Evolutionary conservation across 1,140 invertebrate genomes (phyloP).

Genomic region (Bactericera cockerelli): DNA sequence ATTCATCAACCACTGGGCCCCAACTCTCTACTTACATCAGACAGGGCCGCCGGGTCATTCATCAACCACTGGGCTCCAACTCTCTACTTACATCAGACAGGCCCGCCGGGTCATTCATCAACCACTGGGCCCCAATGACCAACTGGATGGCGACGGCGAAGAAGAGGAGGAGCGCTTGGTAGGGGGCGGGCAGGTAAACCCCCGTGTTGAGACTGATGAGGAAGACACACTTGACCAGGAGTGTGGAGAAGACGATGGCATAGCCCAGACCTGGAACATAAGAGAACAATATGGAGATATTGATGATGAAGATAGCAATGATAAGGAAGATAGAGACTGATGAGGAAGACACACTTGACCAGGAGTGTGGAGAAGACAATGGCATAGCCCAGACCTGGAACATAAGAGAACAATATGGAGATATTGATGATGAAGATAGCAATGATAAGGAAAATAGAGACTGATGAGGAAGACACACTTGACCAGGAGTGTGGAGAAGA

Average conservation of each 20-base stretch:
- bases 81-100: not conserved
- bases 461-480: constrained; percentile 87
- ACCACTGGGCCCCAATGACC: constrained; percentile 74
- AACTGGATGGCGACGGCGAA: constrained; percentile 81
- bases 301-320: no score
- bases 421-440: no score
- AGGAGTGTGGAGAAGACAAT: constrained; percentile 79
- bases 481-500: constrained; percentile 79
- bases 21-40: no score
- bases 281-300: no score
- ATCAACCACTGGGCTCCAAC: no score
- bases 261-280: constrained; percentile 42
- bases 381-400: constrained; percentile 48
- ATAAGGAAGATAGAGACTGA: no score
- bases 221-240: constrained; percentile 88
- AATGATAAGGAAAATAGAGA: no score
- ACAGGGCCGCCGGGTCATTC: no score
- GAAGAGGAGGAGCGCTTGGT: constrained; percentile 69
- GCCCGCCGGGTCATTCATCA: constrained; percentile 51
- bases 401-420: no score
- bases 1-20: no score
- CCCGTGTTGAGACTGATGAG: constrained; percentile 78
- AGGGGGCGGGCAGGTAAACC: constrained; percentile 82
- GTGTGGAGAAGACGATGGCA: constrained; percentile 74
- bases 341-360: constrained; percentile 84